phyloP scores from a whole-genome alignment of 2,113 vertebrate species.

The Carollia perspicillata region DNA sequence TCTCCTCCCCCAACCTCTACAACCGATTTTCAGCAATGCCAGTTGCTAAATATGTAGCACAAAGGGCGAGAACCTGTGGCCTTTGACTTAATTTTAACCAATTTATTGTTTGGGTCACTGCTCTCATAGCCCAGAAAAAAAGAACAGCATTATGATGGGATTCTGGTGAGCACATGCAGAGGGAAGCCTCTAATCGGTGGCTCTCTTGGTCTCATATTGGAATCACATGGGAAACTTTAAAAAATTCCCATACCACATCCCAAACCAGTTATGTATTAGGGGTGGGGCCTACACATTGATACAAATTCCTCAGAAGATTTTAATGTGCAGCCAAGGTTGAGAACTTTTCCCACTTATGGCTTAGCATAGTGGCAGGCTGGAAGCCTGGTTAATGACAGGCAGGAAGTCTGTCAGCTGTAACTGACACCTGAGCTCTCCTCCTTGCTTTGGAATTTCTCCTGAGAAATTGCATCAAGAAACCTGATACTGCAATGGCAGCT shows the following conservation, averaged over 20 bases:
- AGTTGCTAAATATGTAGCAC: slow-evolving; percentile 1
- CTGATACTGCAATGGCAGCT: background rate
- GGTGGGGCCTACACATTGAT: background rate
- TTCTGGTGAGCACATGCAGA: background rate
- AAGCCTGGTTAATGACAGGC: background rate
- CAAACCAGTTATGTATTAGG: background rate
- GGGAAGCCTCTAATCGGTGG: background rate
- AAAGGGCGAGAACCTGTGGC: background rate
- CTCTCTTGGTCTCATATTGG: background rate
- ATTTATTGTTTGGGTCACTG: background rate
- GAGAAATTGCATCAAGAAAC: background rate
- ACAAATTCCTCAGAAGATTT: background rate
- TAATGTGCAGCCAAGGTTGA: background rate
- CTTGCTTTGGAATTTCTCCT: background rate
- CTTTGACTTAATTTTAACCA: slow-evolving; percentile 31
- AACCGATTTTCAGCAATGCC: background rate
- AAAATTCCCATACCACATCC: background rate
- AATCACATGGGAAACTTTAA: background rate
- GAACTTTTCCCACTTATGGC: background rate
- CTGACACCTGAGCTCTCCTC: background rate
- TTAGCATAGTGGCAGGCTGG: background rate
- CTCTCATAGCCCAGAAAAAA: background rate
- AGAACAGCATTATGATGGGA: background rate
- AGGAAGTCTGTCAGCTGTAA: background rate
- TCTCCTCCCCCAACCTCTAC: background rate